A percentile compares a stretch with the other conserved stretches of the same genome.
phyloP scores from a whole-genome alignment of 1,140 invertebrate species.

The Eubasilissa regina region DNA sequence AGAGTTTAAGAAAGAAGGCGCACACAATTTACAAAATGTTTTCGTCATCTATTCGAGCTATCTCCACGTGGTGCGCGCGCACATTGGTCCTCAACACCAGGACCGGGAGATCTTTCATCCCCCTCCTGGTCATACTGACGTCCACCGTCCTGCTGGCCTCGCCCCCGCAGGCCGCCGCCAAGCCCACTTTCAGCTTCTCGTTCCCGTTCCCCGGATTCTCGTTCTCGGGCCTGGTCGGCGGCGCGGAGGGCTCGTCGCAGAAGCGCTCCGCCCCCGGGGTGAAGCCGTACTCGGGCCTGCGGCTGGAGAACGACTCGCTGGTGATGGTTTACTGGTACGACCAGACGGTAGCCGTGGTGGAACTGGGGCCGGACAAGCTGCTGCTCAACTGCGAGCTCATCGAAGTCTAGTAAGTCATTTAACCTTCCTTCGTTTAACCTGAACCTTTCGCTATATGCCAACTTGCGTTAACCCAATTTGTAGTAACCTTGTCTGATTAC shows the following conservation, averaged over 20 bases:
- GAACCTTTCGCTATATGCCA: no score
- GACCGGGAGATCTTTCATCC: no score
- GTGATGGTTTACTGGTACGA: slow-evolving; percentile 84
- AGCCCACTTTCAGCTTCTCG: slow-evolving; percentile 71
- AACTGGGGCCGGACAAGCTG: slow-evolving; percentile 77
- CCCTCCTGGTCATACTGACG: background rate
- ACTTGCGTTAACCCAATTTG: no score
- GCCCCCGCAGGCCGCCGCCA: slow-evolving; percentile 67
- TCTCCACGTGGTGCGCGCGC: background rate
- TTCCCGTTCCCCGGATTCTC: slow-evolving; percentile 71
- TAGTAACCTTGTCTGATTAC: no score
- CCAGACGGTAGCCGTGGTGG: slow-evolving; percentile 85
- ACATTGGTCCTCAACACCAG: no score
- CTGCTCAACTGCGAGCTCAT: slow-evolving; percentile 86
- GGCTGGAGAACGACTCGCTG: slow-evolving; percentile 75
- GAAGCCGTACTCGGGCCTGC: slow-evolving; percentile 75
- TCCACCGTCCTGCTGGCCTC: slow-evolving; percentile 60
- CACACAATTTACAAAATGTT: no score
- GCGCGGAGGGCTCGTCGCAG: slow-evolving; percentile 56
- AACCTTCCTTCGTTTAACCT: background rate
- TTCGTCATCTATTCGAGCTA: background rate
- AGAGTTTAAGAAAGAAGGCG: no score
- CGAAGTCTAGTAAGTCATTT: slow-evolving; percentile 82
- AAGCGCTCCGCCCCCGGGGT: slow-evolving; percentile 64
- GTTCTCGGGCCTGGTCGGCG: slow-evolving; percentile 63